Conservation (phyloP, 2,888 invertebrate species). For the Microctonus brassicae region DNA sequence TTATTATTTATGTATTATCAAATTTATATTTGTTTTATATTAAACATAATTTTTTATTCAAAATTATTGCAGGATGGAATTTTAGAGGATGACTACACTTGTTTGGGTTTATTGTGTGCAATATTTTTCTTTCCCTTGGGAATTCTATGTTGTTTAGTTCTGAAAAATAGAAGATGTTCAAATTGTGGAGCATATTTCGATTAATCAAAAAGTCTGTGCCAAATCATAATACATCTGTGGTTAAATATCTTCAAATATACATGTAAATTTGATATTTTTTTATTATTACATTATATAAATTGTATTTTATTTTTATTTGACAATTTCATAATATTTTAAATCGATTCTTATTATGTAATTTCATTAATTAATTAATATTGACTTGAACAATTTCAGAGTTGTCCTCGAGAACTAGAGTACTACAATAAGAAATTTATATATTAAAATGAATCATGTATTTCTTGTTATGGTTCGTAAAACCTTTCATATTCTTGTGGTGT, state of each 20-base stretch:
- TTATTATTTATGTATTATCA: background rate
- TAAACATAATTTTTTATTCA: background rate
- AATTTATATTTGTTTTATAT: slow-evolving; percentile 3
- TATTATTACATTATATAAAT: background rate
- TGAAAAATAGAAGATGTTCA: slow-evolving; percentile 87
- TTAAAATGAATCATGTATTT: too few species aligned
- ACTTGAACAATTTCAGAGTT: background rate
- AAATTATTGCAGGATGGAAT: slow-evolving; percentile 76
- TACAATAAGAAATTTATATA: too few species aligned
- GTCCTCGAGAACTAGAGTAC: too few species aligned
- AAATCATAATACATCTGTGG: background rate
- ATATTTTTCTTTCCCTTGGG: slow-evolving; percentile 90
- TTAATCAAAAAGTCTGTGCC: slow-evolving; percentile 60
- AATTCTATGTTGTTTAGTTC: slow-evolving; percentile 86
- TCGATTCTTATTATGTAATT: background rate
- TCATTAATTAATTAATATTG: background rate
- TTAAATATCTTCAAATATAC: background rate
- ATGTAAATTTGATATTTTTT: background rate
- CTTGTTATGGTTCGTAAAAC: too few species aligned
- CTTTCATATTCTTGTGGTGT: too few species aligned
- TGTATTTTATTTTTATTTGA: background rate
- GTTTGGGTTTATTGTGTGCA: slow-evolving; percentile 86
- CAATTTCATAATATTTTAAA: background rate
- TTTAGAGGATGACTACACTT: slow-evolving; percentile 89
- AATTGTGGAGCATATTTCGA: slow-evolving; percentile 90